Evolutionary conservation across 2,797 vertebrate genomes (phyloP).

Genomic region (Rachycentron canadum): DNA sequence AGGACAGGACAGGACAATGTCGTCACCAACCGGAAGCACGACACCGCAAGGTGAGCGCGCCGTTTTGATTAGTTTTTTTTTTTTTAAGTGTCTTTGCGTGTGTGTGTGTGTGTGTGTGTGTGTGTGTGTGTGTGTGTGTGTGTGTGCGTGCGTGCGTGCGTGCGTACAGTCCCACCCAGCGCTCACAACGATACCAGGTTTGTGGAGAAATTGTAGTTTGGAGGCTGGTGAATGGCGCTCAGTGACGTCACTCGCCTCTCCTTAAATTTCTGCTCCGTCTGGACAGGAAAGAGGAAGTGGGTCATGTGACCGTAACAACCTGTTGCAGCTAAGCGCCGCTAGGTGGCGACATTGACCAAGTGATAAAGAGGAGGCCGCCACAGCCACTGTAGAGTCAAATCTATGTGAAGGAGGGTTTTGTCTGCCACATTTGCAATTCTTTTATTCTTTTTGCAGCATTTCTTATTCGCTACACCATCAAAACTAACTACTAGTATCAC

Average conservation of each 20-base stretch:
- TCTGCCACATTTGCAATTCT: neutral
- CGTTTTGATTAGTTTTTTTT: no score
- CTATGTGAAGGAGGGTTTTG: no score
- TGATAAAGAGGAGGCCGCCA: rapidly evolving
- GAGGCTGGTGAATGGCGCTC: neutral
- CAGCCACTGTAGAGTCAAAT: rapidly evolving
- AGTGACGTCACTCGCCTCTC: rapidly evolving
- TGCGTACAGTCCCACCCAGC: no score
- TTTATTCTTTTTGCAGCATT: neutral
- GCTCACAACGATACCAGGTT: no score
- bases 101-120: neutral
- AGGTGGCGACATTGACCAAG: slow-evolving; percentile 34
- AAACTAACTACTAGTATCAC: no score
- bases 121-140: no score
- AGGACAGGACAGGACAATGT: neutral
- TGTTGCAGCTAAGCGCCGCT: slow-evolving; percentile 2
- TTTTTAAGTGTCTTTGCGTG: no score
- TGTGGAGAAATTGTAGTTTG: rapidly evolving
- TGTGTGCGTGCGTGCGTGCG: no score
- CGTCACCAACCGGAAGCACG: slow-evolving; percentile 33
- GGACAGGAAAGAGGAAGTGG: neutral
- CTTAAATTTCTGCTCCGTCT: neutral
- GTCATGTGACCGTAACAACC: slow-evolving; percentile 3
- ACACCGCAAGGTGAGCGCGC: rapidly evolving
- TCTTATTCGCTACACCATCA: no score